Conservation (phyloP, 1,140 invertebrate species). For the Dendrolimus punctatus region DNA sequence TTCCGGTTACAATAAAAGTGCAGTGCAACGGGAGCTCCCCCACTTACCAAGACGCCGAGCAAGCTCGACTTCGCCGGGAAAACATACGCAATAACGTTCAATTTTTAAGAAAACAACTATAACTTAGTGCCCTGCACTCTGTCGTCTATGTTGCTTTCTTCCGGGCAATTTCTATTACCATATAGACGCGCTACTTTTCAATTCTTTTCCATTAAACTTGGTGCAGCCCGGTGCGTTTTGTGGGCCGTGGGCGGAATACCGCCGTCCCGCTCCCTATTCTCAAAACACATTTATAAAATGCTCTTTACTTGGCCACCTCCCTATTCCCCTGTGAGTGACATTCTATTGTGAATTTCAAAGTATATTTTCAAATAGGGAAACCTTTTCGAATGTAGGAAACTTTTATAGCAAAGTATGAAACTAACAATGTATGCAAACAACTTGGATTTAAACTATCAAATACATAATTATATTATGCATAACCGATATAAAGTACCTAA, state of each 20-base stretch:
- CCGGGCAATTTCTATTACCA: conserved; percentile 71
- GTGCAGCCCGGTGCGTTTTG: conserved; percentile 60
- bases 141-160: conserved; percentile 67
- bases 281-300: conserved; percentile 69
- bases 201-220: conserved; percentile 72
- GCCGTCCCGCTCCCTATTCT: conserved; percentile 43
- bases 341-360: conserved; percentile 58
- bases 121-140: conserved; percentile 62
- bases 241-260: conserved; percentile 32
- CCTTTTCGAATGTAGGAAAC: conserved; percentile 46
- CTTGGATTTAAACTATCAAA: too few relatives aligned
- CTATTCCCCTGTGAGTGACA: conserved; percentile 51
- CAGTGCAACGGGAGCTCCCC: conserved; percentile 14
- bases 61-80: conserved; percentile 25
- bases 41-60: conserved; percentile 12
- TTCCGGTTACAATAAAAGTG: conserved; percentile 40
- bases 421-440: neutral
- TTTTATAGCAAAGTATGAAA: conserved; percentile 23
- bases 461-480: too few relatives aligned
- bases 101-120: conserved; percentile 67
- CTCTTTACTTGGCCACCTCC: conserved; percentile 53
- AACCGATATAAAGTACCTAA: too few relatives aligned
- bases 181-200: conserved; percentile 71
- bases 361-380: conserved; percentile 54
- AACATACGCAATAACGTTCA: conserved; percentile 56